Conservation (phyloP, 2,113 vertebrate species). For the Corythoichthys haematopterus region DNA sequence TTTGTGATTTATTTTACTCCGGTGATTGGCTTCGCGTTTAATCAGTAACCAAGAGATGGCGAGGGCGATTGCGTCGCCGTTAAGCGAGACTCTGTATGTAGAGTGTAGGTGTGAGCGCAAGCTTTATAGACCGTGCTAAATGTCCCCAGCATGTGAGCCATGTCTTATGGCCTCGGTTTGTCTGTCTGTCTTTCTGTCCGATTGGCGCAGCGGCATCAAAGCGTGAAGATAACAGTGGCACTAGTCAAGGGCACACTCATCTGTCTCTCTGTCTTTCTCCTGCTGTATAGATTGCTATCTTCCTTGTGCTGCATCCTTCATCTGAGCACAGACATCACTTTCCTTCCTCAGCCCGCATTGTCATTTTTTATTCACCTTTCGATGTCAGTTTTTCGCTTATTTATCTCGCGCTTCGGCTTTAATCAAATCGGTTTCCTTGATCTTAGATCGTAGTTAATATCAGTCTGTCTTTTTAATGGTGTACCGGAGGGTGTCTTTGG, state of each 20-base stretch:
- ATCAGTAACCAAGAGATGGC: constrained; percentile 21
- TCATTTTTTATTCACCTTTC: constrained; percentile 17
- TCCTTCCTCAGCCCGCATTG: constrained; percentile 1
- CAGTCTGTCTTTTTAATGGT: neutral
- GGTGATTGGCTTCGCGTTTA: constrained; percentile 25
- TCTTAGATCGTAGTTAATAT: neutral
- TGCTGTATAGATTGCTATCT: constrained; percentile 31
- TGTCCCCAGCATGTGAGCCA: constrained; percentile 49
- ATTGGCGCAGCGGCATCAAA: constrained; percentile 41
- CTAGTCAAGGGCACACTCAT: constrained; percentile 50
- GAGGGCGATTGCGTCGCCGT: constrained; percentile 24
- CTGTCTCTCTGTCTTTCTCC: constrained; percentile 27
- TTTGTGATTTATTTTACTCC: constrained; percentile 34
- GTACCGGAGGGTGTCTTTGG: no score
- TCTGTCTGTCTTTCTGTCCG: constrained; percentile 18
- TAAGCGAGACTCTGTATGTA: constrained; percentile 19
- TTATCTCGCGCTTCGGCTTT: neutral
- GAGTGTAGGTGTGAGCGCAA: constrained; percentile 27
- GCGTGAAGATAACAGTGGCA: constrained; percentile 48
- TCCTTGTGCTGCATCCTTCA: constrained; percentile 13
- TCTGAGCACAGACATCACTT: constrained; percentile 13
- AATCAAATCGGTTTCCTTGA: constrained; percentile 2
- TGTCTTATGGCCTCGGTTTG: constrained; percentile 28
- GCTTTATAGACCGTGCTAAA: constrained; percentile 53
- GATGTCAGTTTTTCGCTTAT: neutral